These are phyloP conservation scores for Penaeus chinensis DNA, from an alignment of 1,140 invertebrate species.

Conservation along the genomic window DNA sequence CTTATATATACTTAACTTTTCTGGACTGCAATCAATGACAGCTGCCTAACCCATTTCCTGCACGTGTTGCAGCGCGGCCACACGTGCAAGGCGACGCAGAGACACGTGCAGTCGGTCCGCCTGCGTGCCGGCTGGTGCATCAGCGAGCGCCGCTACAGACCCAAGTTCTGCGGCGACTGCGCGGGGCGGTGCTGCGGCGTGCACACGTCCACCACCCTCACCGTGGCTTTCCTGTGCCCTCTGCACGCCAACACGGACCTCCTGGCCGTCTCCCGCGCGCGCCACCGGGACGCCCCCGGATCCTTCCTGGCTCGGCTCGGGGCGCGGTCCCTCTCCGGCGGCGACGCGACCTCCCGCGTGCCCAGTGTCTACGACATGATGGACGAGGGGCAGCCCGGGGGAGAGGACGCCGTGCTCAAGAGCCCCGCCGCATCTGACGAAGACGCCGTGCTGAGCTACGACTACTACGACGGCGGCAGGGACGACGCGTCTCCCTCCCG, in stretches of 20 bases:
- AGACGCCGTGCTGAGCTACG: background rate
- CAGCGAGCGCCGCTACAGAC: constrained; percentile 19
- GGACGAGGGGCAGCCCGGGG: constrained; percentile 31
- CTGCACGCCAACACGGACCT: constrained; percentile 49
- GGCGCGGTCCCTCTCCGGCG: background rate
- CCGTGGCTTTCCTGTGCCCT: constrained; percentile 40
- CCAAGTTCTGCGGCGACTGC: constrained; percentile 34
- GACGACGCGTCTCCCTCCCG: background rate
- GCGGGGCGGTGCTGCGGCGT: constrained; percentile 15
- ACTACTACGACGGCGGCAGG: background rate
- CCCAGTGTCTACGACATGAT: constrained; percentile 37
- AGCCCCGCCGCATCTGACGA: background rate
- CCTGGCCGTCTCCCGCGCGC: background rate
- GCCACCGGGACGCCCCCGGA: background rate
- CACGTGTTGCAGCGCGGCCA: constrained; percentile 35
- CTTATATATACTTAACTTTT: no score
- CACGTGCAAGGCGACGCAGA: constrained; percentile 32
- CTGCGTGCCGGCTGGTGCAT: constrained; percentile 42
- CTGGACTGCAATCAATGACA: no score
- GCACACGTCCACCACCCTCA: constrained; percentile 40
- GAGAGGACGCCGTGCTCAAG: constrained; percentile 1
- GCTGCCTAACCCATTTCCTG: no score
- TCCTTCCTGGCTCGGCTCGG: background rate
- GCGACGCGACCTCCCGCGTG: background rate
- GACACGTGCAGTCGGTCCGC: background rate